A percentile compares a stretch with the other conserved stretches of the same genome.
Conservation (phyloP, 92 coral and sea anemone species). For the Galaxea fascicularis region DNA sequence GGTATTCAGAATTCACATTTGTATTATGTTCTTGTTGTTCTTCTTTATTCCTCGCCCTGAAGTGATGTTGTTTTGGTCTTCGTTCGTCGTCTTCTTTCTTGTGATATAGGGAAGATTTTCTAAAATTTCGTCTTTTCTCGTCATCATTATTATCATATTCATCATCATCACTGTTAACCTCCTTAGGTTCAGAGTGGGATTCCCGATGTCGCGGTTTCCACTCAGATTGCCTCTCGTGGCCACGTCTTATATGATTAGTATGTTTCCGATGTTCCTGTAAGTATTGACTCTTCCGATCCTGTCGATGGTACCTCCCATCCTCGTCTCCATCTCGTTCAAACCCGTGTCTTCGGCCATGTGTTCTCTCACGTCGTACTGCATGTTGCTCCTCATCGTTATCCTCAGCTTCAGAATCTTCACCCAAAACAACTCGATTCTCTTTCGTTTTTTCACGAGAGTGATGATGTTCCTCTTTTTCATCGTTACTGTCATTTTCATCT, state of each 20-base stretch:
- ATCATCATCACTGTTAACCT: conserved; percentile 4
- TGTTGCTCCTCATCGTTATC: conserved; percentile 21
- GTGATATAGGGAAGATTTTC: conserved; percentile 23
- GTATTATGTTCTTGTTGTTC: background rate
- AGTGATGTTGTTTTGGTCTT: background rate
- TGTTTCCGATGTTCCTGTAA: background rate
- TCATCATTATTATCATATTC: background rate
- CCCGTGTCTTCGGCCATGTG: conserved; percentile 14
- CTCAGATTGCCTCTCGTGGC: conserved; percentile 12
- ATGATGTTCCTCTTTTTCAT: background rate
- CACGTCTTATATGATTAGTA: background rate
- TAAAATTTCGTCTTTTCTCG: conserved; percentile 8
- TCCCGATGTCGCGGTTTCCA: conserved; percentile 10
- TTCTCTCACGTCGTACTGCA: background rate
- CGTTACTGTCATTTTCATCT: background rate
- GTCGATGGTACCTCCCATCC: background rate
- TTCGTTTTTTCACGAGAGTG: background rate
- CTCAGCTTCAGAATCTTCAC: conserved; percentile 60
- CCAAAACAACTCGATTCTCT: conserved; percentile 60
- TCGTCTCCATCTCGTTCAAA: conserved; percentile 6
- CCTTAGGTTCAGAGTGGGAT: background rate
- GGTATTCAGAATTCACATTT: background rate
- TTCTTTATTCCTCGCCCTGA: background rate
- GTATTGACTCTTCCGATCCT: background rate
- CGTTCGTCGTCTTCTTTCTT: conserved; percentile 12